Percentiles rank a stretch among this genome's conserved stretches.
Conservation (phyloP, 2,888 invertebrate genomes). For the Cephus pulcher region DNA sequence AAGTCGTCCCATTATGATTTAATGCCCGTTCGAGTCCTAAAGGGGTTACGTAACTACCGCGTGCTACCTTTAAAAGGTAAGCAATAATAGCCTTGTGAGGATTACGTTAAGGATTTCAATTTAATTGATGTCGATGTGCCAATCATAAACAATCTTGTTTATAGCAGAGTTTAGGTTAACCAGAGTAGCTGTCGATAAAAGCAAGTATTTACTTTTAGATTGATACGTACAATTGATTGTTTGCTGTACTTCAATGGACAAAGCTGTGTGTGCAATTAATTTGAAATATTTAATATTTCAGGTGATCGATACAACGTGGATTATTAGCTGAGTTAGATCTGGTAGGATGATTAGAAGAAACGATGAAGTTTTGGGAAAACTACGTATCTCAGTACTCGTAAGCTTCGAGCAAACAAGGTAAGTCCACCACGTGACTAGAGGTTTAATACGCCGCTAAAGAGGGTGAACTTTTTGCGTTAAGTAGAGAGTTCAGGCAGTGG, state of each 20-base stretch:
- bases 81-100: conserved; percentile 24
- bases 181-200: conserved; percentile 11
- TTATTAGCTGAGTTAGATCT: not conserved
- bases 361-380: not conserved
- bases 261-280: not conserved
- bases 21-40: conserved; percentile 29
- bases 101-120: conserved; percentile 22
- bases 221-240: not conserved
- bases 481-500: conserved; percentile 31
- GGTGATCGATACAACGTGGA: not conserved
- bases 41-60: conserved; percentile 24
- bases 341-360: not conserved
- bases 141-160: not conserved
- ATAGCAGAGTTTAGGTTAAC: conserved; percentile 7
- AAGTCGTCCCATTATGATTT: conserved; percentile 34
- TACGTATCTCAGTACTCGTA: not conserved
- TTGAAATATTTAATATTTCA: not conserved
- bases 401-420: conserved; percentile 20
- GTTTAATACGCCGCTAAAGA: conserved; percentile 33
- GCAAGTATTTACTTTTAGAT: not conserved
- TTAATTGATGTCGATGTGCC: conserved; percentile 20
- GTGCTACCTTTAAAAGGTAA: conserved; percentile 26
- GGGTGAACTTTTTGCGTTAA: conserved; percentile 34
- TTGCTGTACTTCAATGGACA: not conserved
- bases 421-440: conserved; percentile 38